Percentiles rank a stretch among this genome's conserved stretches.
These are phyloP conservation scores for Enteromius thamalakanensis DNA, from an alignment of 2,797 vertebrate species.

Conservation along the genomic window DNA sequence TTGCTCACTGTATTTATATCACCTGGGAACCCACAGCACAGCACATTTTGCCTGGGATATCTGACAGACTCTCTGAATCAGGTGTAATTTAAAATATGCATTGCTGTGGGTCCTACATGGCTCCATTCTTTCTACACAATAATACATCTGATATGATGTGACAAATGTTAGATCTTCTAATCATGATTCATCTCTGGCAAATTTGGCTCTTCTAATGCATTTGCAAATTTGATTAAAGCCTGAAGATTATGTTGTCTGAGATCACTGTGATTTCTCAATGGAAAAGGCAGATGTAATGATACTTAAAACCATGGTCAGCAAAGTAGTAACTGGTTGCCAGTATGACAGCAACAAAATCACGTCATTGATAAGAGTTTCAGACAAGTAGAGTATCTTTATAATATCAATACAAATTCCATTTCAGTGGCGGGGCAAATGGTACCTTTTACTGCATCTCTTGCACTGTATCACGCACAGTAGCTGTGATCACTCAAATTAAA, in stretches of 20 bases:
- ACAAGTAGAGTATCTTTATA: not conserved
- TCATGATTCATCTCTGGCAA: not conserved
- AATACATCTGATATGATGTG: not conserved
- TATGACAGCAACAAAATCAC: not conserved
- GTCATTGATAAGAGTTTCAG: not conserved
- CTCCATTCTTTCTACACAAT: not conserved
- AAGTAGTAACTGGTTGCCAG: not conserved
- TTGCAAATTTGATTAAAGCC: constrained; percentile 1
- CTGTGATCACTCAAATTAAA: not conserved
- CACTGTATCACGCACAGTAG: not conserved
- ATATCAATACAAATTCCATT: not conserved
- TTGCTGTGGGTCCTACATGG: not conserved
- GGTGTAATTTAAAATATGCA: not conserved
- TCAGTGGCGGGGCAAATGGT: not conserved
- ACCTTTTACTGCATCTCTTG: not conserved
- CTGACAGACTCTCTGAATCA: not conserved
- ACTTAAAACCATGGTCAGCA: not conserved
- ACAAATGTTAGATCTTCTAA: not conserved
- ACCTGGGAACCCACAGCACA: not conserved
- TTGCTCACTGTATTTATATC: not conserved
- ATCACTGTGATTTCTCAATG: not conserved
- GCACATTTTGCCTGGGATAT: not conserved
- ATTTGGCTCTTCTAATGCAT: not conserved
- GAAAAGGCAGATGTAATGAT: not conserved
- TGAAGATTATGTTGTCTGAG: not conserved